Evolutionary conservation across 1,140 invertebrate genomes (phyloP).

Genomic region (Prorops nasuta): DNA sequence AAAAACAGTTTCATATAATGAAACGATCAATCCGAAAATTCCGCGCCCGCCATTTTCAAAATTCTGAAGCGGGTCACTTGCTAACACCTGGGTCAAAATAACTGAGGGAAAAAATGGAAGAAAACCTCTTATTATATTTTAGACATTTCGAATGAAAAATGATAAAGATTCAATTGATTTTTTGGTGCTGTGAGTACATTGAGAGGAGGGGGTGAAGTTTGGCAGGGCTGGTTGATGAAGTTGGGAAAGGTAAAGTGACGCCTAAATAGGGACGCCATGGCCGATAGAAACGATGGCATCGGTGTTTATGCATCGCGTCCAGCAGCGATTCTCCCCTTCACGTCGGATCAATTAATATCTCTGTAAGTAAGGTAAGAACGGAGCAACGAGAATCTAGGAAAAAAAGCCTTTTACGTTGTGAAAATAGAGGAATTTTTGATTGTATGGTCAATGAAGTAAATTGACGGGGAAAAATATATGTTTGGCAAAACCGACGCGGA

Average conservation of each 20-base stretch:
- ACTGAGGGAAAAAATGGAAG: background rate
- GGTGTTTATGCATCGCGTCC: constrained; percentile 12
- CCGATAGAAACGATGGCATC: constrained; percentile 20
- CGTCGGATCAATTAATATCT: background rate
- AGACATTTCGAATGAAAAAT: background rate
- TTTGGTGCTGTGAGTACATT: too few relatives aligned
- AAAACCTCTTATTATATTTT: background rate
- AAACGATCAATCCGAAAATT: too few relatives aligned
- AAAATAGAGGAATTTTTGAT: background rate
- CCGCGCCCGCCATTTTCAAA: constrained; percentile 37
- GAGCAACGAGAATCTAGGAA: background rate
- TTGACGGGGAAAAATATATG: background rate
- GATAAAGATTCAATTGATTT: background rate
- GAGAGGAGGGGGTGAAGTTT: too few relatives aligned
- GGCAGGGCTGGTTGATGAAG: too few relatives aligned
- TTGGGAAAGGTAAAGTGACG: background rate
- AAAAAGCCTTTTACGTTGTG: background rate
- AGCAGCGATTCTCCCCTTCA: background rate
- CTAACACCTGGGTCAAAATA: background rate
- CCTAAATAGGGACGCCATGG: constrained; percentile 17
- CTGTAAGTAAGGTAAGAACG: background rate
- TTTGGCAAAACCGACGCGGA: background rate
- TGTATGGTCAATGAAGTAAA: background rate
- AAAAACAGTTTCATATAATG: too few relatives aligned
- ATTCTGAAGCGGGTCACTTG: background rate